Evolutionary conservation across 2,113 vertebrate species (phyloP), one percentile per base, ranked within the genome.

Genomic region (Rhynchomys soricoides): DNA sequence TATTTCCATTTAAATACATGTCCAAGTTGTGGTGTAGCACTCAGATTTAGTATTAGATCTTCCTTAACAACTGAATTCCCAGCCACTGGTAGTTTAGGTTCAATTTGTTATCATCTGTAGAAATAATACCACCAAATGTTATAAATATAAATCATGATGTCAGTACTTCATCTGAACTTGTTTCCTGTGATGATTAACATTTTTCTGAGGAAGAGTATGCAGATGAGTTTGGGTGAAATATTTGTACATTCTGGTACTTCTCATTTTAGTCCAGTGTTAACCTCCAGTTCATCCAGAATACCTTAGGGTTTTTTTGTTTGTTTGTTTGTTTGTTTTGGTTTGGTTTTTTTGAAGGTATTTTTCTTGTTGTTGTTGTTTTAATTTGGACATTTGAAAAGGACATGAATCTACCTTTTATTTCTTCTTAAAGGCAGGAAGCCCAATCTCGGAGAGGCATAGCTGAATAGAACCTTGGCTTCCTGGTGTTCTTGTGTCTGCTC

Each of bases 41-140:
- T 94, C 45, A 87, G 55, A 93, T 48, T 64, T 95, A 59, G 75
- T 29, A 29, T 89, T 90, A 92, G 71, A 93, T 64, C 85, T 75
- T 87, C 59, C 37, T 89, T 59, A 88, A 21, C 59, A 95, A 73
- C 91, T 92, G 73, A 81, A 92, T 92, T 86, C 90, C 68, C 5
- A 77, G 57, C 52, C 81, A 89, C 45, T 95, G 85, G 45, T 90
- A 90, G 64, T 95, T 88, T 43, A 82, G 29, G 71, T 50, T 93
- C 90, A 83, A 94, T 89, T 97, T 77, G 64, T 92, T 96, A 96
- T 57, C 77, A 77, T 96, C 31, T 94, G 93, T 96, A 96, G 64
- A 94, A 97, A 91, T 90, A 90, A 91, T 90, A 66, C 37, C 66
- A 45, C 82, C 79, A 92, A 96, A 95, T 96, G 88, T 86, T 94